Conservation (phyloP, 2,113 vertebrate species). For the Genyomyrus donnyi region DNA sequence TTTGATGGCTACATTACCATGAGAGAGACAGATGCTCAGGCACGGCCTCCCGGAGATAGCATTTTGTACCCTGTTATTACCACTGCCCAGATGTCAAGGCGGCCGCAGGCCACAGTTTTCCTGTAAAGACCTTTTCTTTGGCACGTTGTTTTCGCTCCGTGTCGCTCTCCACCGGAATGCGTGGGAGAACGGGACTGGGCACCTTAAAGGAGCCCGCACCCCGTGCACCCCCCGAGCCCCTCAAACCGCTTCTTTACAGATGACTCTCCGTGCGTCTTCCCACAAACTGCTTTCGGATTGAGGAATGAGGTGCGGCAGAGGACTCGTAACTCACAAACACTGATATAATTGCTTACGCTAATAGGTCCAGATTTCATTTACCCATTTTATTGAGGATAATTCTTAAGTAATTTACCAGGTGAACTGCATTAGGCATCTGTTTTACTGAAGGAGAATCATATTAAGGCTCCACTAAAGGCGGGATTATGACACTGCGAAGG, state of each 20-base stretch:
- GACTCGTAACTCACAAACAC: conserved; percentile 23
- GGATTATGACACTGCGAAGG: conserved; percentile 26
- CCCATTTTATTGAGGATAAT: conserved; percentile 45
- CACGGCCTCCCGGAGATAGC: conserved; percentile 55
- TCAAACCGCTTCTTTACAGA: background rate
- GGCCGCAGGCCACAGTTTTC: conserved; percentile 27
- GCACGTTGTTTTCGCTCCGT: background rate
- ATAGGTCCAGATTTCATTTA: conserved; percentile 49
- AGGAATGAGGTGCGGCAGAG: background rate
- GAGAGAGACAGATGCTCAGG: conserved; percentile 61
- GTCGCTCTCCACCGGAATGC: background rate
- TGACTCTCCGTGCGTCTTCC: background rate
- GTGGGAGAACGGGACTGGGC: background rate
- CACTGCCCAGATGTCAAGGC: conserved; percentile 58
- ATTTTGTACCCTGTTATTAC: conserved; percentile 63
- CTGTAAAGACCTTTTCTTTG: background rate
- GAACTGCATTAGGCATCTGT: conserved; percentile 55
- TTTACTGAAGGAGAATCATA: conserved; percentile 32
- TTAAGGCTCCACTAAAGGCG: background rate
- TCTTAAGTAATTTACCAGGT: conserved; percentile 55
- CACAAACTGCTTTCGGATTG: background rate
- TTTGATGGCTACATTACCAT: conserved; percentile 62
- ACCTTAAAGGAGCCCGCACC: background rate
- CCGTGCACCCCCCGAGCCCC: background rate
- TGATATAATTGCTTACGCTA: conserved; percentile 44